Base-by-base conservation (phyloP, 2,888 invertebrate species). In the Ametastegia equiseti region DNA sequence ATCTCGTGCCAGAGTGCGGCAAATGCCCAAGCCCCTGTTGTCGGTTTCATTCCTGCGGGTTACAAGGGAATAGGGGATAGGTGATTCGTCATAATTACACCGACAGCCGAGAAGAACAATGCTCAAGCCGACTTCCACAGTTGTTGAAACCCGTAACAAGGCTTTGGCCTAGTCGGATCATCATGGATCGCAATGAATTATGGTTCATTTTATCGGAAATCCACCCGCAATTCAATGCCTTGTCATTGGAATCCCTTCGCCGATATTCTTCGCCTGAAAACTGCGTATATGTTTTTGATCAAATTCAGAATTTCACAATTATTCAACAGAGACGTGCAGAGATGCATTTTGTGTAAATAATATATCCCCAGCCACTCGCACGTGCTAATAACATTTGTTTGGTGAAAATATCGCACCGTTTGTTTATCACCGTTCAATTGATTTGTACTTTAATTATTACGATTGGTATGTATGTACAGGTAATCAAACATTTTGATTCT, bases 41-140 rank as follows among this genome's bases (percentile, higher is more conserved):
- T 42, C 23, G 69, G 69, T 69, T n/a, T 39, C 67, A 67, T 67
- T 63, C 33, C 63, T 30, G n/a, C n/a, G n/a, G 63, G 63, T 67
- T 80, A 45, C 47, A 45, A 45, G 42, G 80, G 39, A 33, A 80
- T 65, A 27, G 42, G 80, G 39, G 47, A 80, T 65, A 27, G 47
- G 42, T 86, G 84, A 88, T 89, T 86, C 85, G 86, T 89, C 87
- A 88, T 87, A 88, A 89, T 89, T 87, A 88, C 80, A 80, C 45
- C 69, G 88, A 86, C 87, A 85, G 86, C 82, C 80, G 83, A 83
- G 84, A 87, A 88, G 87, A 86, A 87, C 86, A 82, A 73, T 47
- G 33, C 39, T 23, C 69, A 42, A 39, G 30, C 30, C 7, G 27
- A 47, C 27, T 47, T 47, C 15, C 30, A 27, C 71, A 50, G 27